Conservation (phyloP, 2,888 invertebrate genomes). For the Acleris cristana region DNA sequence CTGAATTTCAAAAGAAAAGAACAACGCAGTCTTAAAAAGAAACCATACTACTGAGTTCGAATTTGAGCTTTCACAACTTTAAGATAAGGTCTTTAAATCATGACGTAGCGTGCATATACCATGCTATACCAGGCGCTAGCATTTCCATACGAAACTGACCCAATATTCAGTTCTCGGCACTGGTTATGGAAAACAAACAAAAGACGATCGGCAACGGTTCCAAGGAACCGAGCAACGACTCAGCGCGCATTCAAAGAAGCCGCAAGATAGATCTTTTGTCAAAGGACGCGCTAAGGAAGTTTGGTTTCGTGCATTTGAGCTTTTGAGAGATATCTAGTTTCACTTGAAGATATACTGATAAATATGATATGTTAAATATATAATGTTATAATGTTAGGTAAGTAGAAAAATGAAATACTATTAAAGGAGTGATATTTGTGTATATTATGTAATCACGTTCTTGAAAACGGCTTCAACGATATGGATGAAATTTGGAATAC, state of each 20-base stretch:
- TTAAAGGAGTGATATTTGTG: too few species aligned
- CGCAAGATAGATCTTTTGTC: conserved; percentile 67
- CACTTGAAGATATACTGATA: conserved; percentile 3
- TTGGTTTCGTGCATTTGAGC: conserved; percentile 44
- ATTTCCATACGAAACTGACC: too few species aligned
- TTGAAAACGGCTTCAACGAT: not conserved
- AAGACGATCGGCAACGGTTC: conserved; percentile 65
- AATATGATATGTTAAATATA: not conserved
- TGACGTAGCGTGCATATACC: too few species aligned
- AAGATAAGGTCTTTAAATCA: not conserved
- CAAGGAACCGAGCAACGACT: conserved; percentile 56
- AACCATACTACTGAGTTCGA: not conserved
- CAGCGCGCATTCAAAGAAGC: conserved; percentile 74
- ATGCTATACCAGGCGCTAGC: too few species aligned
- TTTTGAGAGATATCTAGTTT: conserved; percentile 14
- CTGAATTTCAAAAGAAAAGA: not conserved
- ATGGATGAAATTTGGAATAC: not conserved
- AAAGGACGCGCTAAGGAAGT: conserved; percentile 61
- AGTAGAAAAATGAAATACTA: too few species aligned
- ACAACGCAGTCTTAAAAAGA: not conserved
- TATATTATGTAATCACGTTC: not conserved
- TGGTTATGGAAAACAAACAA: conserved; percentile 76
- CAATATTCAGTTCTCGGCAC: too few species aligned
- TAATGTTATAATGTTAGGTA: too few species aligned
- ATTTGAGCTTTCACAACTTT: not conserved